Conservation (phyloP, 2,797 vertebrate species). For the Aphelocoma californica region DNA sequence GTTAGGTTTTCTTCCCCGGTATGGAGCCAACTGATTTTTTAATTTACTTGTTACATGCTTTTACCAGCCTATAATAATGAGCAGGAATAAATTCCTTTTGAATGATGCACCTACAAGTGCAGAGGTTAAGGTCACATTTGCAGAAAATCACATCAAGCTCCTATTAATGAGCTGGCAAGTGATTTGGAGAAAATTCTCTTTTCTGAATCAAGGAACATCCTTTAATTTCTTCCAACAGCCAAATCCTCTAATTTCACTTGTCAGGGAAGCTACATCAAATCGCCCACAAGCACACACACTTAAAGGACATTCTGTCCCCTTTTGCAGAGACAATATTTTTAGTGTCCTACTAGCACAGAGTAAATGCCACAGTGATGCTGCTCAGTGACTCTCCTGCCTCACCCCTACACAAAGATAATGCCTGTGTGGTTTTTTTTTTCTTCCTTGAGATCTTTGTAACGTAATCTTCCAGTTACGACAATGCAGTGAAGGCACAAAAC, state of each 20-base stretch:
- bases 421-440: neutral
- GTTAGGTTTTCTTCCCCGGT: neutral
- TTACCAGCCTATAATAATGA: neutral
- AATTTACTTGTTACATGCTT: neutral
- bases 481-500: neutral
- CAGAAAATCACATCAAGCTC: slow-evolving; percentile 28
- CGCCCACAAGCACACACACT: slow-evolving; percentile 48
- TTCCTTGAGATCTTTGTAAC: neutral
- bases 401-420: slow-evolving; percentile 22
- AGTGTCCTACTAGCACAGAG: slow-evolving; percentile 58
- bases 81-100: neutral
- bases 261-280: slow-evolving; percentile 60
- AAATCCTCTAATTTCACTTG: slow-evolving; percentile 66
- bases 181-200: slow-evolving; percentile 36
- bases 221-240: slow-evolving; percentile 54
- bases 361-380: slow-evolving; percentile 56
- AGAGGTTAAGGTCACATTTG: slow-evolving; percentile 21
- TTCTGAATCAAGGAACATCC: slow-evolving; percentile 57
- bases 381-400: slow-evolving; percentile 42
- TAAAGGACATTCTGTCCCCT: slow-evolving; percentile 69
- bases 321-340: slow-evolving; percentile 67
- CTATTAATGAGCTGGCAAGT: slow-evolving; percentile 43
- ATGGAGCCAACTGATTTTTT: neutral
- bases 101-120: neutral
- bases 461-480: neutral